These are phyloP conservation scores for Sicus ferrugineus DNA, from an alignment of 2,888 invertebrate genomes.

Conservation along the genomic window DNA sequence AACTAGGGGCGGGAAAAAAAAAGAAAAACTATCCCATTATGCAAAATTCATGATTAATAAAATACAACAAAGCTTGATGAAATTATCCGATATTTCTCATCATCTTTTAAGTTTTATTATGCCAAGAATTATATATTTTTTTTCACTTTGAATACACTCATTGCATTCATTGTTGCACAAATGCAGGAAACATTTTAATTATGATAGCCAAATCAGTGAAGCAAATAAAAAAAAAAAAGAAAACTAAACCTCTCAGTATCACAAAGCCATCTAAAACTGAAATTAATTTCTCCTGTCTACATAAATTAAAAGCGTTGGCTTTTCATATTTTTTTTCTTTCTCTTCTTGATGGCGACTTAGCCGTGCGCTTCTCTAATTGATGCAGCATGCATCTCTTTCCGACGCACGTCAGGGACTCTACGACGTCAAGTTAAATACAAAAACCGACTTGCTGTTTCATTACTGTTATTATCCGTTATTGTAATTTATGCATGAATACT, in stretches of 20 bases:
- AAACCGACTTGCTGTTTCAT: conserved; percentile 4
- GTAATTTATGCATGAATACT: conserved; percentile 12
- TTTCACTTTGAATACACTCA: too few relatives aligned
- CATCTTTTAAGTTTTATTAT: too few relatives aligned
- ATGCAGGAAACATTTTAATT: not conserved
- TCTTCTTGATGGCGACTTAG: not conserved
- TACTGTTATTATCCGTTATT: conserved; percentile 1
- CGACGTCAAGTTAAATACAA: not conserved
- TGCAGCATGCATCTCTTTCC: not conserved
- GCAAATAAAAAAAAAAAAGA: not conserved
- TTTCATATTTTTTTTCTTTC: not conserved
- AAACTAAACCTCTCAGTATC: not conserved
- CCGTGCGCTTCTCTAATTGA: not conserved
- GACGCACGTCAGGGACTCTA: not conserved
- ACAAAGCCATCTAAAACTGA: not conserved
- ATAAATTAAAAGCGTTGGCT: not conserved
- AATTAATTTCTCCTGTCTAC: not conserved
- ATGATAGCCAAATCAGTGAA: not conserved
- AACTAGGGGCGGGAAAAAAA: too few relatives aligned
- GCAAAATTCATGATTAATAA: too few relatives aligned
- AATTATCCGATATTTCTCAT: too few relatives aligned
- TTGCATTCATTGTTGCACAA: too few relatives aligned
- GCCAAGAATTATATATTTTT: too few relatives aligned
- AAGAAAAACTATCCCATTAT: too few relatives aligned
- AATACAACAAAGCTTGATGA: too few relatives aligned